Evolutionary conservation across 2,797 vertebrate species (phyloP).

Genomic region (Cryptoprocta ferox): DNA sequence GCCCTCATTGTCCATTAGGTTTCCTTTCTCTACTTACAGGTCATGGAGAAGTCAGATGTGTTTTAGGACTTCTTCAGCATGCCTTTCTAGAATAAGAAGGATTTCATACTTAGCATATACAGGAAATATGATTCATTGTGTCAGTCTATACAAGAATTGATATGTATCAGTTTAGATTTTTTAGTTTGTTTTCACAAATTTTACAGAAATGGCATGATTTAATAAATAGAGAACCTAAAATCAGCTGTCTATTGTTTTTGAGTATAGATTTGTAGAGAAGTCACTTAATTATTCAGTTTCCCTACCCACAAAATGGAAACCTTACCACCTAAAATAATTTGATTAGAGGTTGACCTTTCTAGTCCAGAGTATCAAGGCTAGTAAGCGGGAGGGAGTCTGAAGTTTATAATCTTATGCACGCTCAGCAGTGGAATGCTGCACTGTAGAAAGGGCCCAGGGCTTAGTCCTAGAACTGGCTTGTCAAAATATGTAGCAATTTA

Average conservation of each 20-base stretch:
- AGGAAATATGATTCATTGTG: neutral
- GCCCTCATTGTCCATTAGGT: neutral
- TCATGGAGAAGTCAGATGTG: neutral
- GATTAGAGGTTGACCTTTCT: neutral
- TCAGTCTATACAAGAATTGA: neutral
- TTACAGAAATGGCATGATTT: neutral
- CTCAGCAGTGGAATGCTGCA: neutral
- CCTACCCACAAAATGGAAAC: neutral
- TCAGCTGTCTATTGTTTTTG: neutral
- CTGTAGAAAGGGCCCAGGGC: neutral
- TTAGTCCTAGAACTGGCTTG: neutral
- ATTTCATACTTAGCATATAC: neutral
- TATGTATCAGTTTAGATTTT: neutral
- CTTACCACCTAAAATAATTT: neutral
- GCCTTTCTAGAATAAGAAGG: conserved; percentile 11
- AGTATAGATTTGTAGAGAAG: neutral
- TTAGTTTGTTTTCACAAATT: neutral
- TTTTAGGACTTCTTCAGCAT: neutral
- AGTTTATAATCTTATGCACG: neutral
- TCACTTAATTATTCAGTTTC: neutral
- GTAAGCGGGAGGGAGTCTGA: neutral
- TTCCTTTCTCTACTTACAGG: neutral
- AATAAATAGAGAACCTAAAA: neutral
- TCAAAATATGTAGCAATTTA: neutral
- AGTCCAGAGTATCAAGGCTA: neutral